Percentiles rank a stretch among this genome's conserved stretches.
Conservation (phyloP, 2,888 invertebrate genomes). For the Stomorhina lunata region DNA sequence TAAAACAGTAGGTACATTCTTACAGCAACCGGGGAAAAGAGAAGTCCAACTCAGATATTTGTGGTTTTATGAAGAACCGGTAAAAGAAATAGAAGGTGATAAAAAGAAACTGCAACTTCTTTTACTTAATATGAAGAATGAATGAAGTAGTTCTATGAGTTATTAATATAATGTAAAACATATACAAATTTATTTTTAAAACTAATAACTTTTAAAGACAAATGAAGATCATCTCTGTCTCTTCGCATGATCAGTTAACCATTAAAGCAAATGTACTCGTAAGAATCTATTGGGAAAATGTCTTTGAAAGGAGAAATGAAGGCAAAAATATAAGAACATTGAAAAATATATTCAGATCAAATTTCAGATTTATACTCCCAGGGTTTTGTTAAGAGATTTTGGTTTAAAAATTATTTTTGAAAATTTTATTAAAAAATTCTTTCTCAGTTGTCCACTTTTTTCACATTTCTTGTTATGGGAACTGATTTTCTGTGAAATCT, state of each 20-base stretch:
- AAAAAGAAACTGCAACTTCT: slow-evolving; percentile 24
- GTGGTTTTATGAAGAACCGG: slow-evolving; percentile 45
- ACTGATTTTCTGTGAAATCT: slow-evolving; percentile 44
- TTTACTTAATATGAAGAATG: neutral
- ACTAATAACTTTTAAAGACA: no score
- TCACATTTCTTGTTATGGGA: slow-evolving; percentile 38
- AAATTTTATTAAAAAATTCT: neutral
- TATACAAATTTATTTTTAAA: neutral
- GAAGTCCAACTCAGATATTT: slow-evolving; percentile 36
- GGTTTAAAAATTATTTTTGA: no score
- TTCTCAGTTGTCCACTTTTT: neutral
- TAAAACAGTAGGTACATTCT: slow-evolving; percentile 43
- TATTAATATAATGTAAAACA: neutral
- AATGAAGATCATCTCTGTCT: no score
- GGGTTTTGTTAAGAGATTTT: no score
- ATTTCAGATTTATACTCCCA: slow-evolving; percentile 8
- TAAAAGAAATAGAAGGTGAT: slow-evolving; percentile 14
- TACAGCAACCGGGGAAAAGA: neutral
- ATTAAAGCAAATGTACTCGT: neutral
- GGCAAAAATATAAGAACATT: neutral
- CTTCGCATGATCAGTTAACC: neutral
- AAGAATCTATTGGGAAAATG: neutral
- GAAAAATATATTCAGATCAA: slow-evolving; percentile 2
- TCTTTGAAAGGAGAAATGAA: no score
- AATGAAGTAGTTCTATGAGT: no score